Percentiles rank a stretch among this genome's conserved stretches.
phyloP scores from a whole-genome alignment of 2,113 vertebrate species.

The Verasper variegatus region DNA sequence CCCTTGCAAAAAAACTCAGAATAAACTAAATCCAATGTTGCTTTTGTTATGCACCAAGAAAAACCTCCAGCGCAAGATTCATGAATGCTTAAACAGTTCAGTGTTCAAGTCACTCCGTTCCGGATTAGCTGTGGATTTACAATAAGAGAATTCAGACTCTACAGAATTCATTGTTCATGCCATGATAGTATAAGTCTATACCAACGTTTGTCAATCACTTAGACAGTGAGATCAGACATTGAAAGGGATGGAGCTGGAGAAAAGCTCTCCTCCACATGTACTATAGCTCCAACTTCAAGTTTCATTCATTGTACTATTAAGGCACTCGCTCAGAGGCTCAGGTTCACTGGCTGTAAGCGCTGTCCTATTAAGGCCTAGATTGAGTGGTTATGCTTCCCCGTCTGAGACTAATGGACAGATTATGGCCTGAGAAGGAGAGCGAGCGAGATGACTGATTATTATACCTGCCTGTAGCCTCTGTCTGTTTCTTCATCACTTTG shows the following conservation, averaged over 20 bases:
- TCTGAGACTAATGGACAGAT: slow-evolving; percentile 68
- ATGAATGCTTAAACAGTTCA: slow-evolving; percentile 7
- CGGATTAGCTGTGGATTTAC: neutral
- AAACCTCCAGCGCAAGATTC: neutral
- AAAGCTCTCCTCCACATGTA: slow-evolving; percentile 28
- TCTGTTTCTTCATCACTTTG: slow-evolving; percentile 35
- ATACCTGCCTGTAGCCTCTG: slow-evolving; percentile 53
- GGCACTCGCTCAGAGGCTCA: slow-evolving; percentile 47
- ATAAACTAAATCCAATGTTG: slow-evolving; percentile 16
- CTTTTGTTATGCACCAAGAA: slow-evolving; percentile 29
- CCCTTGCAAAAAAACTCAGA: neutral
- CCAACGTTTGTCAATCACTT: slow-evolving; percentile 13
- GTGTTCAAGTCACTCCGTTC: neutral
- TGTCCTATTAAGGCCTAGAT: slow-evolving; percentile 62
- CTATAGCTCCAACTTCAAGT: neutral
- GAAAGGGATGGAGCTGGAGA: slow-evolving; percentile 32
- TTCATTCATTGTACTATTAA: slow-evolving; percentile 53
- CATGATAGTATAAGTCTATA: slow-evolving; percentile 24
- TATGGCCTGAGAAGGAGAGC: slow-evolving; percentile 57
- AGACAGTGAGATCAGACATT: slow-evolving; percentile 15
- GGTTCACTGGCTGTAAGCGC: slow-evolving; percentile 58
- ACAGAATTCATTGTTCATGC: slow-evolving; percentile 9
- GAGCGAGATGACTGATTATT: slow-evolving; percentile 57
- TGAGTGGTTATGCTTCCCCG: slow-evolving; percentile 66
- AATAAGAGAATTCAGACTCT: neutral